Conservation (phyloP, 2,113 vertebrate genomes). For the Melanerpes aurifrons region DNA sequence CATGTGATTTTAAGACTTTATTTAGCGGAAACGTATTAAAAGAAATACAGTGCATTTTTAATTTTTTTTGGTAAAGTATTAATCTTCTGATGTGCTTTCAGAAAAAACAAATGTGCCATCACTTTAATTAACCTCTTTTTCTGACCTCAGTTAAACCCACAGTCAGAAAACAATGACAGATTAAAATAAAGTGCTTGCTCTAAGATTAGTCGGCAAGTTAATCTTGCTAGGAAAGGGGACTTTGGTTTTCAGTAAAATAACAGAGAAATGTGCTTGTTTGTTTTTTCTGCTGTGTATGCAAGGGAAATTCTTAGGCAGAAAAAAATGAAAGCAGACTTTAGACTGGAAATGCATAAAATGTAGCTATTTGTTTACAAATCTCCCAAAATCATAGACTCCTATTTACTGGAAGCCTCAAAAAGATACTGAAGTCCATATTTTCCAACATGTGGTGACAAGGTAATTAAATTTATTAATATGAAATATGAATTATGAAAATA, state of each 20-base stretch:
- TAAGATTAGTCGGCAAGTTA: constrained; percentile 5
- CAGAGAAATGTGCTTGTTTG: not conserved
- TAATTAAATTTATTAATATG: no score
- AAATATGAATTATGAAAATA: no score
- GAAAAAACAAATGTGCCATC: constrained; percentile 41
- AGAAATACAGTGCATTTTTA: constrained; percentile 24
- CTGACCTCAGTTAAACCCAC: constrained; percentile 33
- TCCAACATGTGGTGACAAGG: no score
- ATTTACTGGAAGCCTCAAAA: not conserved
- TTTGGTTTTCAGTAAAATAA: constrained; percentile 33
- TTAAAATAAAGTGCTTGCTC: constrained; percentile 51
- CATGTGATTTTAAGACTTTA: constrained; percentile 22
- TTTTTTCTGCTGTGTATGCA: constrained; percentile 26
- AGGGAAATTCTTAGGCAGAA: constrained; percentile 12
- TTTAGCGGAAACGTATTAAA: constrained; percentile 28
- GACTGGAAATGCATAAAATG: not conserved
- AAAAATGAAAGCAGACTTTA: not conserved
- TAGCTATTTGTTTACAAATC: not conserved
- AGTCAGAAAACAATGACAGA: constrained; percentile 58
- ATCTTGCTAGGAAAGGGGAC: constrained; percentile 41
- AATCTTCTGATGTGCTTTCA: not conserved
- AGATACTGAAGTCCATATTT: not conserved
- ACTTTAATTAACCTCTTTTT: constrained; percentile 41
- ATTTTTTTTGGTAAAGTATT: constrained; percentile 33
- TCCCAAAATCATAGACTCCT: not conserved